Percentiles rank a stretch among this genome's conserved stretches.
Evolutionary conservation across 2,797 vertebrate genomes (phyloP).

Genomic region (Enteromius paludinosus): DNA sequence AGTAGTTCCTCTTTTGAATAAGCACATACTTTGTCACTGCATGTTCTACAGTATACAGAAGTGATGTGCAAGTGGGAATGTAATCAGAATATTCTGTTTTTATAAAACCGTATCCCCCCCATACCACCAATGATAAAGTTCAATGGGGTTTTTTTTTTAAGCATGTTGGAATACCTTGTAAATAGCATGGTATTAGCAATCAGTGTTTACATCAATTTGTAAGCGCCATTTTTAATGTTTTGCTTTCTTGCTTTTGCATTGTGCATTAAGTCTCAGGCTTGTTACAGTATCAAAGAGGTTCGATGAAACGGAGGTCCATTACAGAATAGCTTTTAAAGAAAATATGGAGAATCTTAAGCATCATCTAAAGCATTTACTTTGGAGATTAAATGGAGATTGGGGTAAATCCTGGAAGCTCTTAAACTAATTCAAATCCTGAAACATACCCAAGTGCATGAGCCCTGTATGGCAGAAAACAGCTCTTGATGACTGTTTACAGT

Average conservation of each 20-base stretch:
- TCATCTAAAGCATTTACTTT: conserved; percentile 25
- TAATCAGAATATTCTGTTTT: background rate
- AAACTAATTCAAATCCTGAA: conserved; percentile 27
- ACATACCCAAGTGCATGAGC: background rate
- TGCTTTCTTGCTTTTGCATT: background rate
- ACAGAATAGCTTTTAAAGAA: conserved; percentile 17
- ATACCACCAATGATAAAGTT: background rate
- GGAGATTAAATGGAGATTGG: conserved; percentile 8
- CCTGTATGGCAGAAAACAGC: background rate
- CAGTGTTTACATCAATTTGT: background rate
- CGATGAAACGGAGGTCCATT: conserved; percentile 5
- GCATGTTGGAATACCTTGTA: background rate
- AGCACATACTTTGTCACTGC: background rate
- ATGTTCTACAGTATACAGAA: background rate
- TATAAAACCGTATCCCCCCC: background rate
- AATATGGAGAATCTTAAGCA: conserved; percentile 1
- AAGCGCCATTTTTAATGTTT: background rate
- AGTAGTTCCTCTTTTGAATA: background rate
- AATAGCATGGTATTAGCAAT: background rate
- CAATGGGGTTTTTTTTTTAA: background rate
- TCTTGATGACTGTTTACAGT: conserved; percentile 1
- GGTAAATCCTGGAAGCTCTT: conserved; percentile 29
- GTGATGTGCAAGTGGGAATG: background rate
- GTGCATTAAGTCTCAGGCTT: background rate
- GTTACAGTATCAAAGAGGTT: conserved; percentile 12